Evolutionary conservation across 2,888 invertebrate genomes (phyloP).

Genomic region (Perithous albicinctus): DNA sequence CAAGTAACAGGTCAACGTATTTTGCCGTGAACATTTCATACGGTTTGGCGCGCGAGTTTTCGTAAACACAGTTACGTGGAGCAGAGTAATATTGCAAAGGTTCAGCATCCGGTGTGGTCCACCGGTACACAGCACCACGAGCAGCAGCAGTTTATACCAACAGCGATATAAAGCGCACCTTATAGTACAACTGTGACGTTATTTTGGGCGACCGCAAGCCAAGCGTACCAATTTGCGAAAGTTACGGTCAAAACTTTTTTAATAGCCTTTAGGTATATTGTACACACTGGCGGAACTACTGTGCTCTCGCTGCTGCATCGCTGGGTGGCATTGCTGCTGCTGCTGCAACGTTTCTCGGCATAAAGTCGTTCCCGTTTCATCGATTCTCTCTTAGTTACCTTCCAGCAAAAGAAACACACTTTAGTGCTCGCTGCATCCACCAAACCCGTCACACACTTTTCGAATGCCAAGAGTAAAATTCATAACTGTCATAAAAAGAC

Average conservation of each 20-base stretch:
- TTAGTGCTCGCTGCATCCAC: slow-evolving; percentile 58
- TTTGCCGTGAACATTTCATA: slow-evolving; percentile 15
- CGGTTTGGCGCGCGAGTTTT: slow-evolving; percentile 15
- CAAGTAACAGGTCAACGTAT: slow-evolving; percentile 11
- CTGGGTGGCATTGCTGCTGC: slow-evolving; percentile 14
- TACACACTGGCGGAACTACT: neutral
- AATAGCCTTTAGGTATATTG: slow-evolving; percentile 55
- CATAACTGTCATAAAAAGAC: slow-evolving; percentile 10
- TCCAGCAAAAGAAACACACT: slow-evolving; percentile 12
- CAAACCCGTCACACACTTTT: slow-evolving; percentile 57
- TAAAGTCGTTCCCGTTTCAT: slow-evolving; percentile 55
- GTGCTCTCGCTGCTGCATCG: neutral
- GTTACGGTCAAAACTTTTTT: slow-evolving; percentile 67
- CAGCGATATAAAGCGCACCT: slow-evolving; percentile 58
- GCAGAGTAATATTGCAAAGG: slow-evolving; percentile 59
- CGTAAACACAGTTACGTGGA: slow-evolving; percentile 43
- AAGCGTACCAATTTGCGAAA: slow-evolving; percentile 63
- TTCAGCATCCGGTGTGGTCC: slow-evolving; percentile 45
- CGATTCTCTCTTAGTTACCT: slow-evolving; percentile 36
- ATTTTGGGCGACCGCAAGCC: slow-evolving; percentile 63
- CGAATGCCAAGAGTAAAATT: neutral
- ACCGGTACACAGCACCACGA: neutral
- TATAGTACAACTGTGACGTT: slow-evolving; percentile 64
- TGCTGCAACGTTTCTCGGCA: no score
- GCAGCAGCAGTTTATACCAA: slow-evolving; percentile 27